A percentile compares a stretch with the other conserved stretches of the same genome.
These are phyloP conservation scores for Gymnosoma rotundatum DNA, from an alignment of 2,888 invertebrate genomes.

Conservation along the genomic window DNA sequence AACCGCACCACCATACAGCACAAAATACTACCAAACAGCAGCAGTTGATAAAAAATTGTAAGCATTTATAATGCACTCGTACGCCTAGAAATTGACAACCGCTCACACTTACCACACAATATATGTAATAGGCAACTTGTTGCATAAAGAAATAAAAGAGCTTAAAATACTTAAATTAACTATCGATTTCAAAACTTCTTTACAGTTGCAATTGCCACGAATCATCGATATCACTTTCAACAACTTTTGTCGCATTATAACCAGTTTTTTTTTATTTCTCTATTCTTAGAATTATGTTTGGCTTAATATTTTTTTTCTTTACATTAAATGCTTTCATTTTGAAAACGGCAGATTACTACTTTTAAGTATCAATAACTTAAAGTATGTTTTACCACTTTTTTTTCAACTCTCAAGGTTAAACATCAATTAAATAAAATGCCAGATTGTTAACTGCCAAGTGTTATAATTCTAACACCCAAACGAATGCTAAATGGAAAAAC, in stretches of 20 bases:
- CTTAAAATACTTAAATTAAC: conserved; percentile 55
- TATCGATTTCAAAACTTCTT: conserved; percentile 61
- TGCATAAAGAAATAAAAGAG: conserved; percentile 1
- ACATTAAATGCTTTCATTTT: conserved; percentile 36
- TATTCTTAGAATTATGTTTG: conserved; percentile 68
- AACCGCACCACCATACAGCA: neutral
- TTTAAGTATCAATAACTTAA: conserved; percentile 44
- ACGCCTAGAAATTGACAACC: conserved; percentile 71
- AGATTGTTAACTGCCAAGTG: conserved; percentile 67
- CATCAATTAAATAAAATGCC: conserved; percentile 68
- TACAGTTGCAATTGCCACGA: conserved; percentile 35
- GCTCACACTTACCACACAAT: conserved; percentile 68
- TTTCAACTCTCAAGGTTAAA: conserved; percentile 65
- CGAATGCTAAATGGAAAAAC: neutral
- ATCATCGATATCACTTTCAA: conserved; percentile 61
- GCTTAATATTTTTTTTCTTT: conserved; percentile 47
- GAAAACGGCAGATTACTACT: conserved; percentile 44
- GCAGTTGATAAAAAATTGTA: conserved; percentile 51
- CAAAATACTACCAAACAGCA: conserved; percentile 43
- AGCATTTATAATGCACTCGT: conserved; percentile 60
- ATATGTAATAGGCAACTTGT: conserved; percentile 33
- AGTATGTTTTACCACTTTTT: neutral
- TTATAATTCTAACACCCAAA: conserved; percentile 64
- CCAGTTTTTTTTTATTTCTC: conserved; percentile 27
- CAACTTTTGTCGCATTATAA: conserved; percentile 46